phyloP scores from a whole-genome alignment of 2,113 vertebrate species.

The Narcine bancroftii region DNA sequence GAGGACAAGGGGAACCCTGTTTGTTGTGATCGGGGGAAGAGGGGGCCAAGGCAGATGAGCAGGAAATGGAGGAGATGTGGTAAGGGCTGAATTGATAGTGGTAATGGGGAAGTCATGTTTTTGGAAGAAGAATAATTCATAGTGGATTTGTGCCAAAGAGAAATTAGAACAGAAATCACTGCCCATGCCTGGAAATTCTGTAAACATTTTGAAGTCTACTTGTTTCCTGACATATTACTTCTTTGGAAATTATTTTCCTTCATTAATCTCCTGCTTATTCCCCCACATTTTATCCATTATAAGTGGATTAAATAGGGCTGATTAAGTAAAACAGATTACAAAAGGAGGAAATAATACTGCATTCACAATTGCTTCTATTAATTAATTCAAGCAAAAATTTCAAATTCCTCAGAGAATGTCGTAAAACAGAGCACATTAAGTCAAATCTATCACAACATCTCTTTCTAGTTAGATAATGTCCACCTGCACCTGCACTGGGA shows the following conservation, averaged over 20 bases:
- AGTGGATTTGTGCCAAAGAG: not conserved
- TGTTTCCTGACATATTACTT: not conserved
- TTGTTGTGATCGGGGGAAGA: no score
- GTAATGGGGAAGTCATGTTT: no score
- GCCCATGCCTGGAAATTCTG: not conserved
- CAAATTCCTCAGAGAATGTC: not conserved
- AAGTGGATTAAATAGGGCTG: not conserved
- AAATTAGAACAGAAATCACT: not conserved
- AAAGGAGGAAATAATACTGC: not conserved
- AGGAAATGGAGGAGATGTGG: no score
- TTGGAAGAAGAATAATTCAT: no score
- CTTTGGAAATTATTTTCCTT: not conserved
- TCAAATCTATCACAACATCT: not conserved
- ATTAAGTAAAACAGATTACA: not conserved
- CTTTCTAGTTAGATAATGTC: not conserved
- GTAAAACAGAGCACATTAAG: not conserved
- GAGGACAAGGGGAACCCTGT: no score
- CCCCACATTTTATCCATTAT: not conserved
- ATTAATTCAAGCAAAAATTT: not conserved
- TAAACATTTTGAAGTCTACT: not conserved
- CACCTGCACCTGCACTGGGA: no score
- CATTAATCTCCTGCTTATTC: not conserved
- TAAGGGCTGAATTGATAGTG: no score
- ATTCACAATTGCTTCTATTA: not conserved
- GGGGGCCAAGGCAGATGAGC: no score